Evolutionary conservation across 2,888 invertebrate species (phyloP).

Genomic region (Prenolepis imparis): DNA sequence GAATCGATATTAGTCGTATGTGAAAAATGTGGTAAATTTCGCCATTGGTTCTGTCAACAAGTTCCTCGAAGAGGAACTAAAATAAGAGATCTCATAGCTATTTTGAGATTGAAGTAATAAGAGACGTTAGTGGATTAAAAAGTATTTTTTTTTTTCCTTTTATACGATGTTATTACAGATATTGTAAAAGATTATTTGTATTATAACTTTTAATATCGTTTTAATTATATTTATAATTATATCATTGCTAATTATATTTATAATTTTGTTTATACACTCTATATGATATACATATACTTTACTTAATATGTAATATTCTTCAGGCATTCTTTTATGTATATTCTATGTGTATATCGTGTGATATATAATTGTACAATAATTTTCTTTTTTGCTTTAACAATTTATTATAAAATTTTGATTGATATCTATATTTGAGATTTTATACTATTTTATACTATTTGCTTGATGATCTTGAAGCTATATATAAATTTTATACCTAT

Average conservation of each 20-base stretch:
- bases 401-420: conserved; percentile 5
- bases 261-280: background rate
- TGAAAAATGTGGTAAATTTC: too few species aligned
- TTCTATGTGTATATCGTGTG: background rate
- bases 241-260: background rate
- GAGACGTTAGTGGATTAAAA: background rate
- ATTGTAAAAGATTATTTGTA: background rate
- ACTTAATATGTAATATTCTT: background rate
- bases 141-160: conserved; percentile 12
- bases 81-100: background rate
- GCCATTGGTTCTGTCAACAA: background rate
- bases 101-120: background rate
- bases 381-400: background rate
- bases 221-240: conserved; percentile 23
- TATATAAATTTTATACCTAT: conserved; percentile 27
- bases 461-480: background rate
- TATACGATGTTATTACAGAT: background rate
- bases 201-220: conserved; percentile 22
- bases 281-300: background rate
- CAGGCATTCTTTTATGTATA: background rate
- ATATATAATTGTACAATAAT: conserved; percentile 11
- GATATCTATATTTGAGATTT: background rate
- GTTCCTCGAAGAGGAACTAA: background rate
- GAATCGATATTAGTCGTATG: background rate
- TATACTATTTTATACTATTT: background rate